Conservation (phyloP, 1,140 invertebrate genomes). For the Hormaphis cornu region DNA sequence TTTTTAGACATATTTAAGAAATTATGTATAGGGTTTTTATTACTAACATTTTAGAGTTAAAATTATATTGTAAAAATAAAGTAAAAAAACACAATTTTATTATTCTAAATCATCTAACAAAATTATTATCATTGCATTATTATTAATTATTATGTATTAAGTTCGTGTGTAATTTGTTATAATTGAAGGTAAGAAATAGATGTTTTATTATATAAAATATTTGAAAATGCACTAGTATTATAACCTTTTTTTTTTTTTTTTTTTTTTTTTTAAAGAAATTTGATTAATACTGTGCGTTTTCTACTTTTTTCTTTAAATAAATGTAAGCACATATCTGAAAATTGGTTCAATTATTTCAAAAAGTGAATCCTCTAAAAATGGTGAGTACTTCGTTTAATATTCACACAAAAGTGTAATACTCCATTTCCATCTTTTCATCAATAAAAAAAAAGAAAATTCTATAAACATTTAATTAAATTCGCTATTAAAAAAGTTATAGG, state of each 20-base stretch:
- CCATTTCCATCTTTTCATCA: not conserved
- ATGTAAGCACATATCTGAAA: constrained; percentile 22
- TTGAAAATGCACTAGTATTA: constrained; percentile 6
- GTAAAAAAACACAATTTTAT: constrained; percentile 10
- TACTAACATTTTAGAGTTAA: constrained; percentile 24
- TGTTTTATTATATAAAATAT: constrained; percentile 17
- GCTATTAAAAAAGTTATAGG: no score
- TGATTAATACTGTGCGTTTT: constrained; percentile 11
- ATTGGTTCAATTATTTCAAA: constrained; percentile 24
- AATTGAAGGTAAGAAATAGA: constrained; percentile 28
- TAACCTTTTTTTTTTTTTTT: no score
- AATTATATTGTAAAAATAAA: constrained; percentile 25
- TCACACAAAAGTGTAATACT: not conserved
- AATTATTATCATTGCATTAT: constrained; percentile 28
- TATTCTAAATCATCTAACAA: constrained; percentile 28
- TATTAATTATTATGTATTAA: constrained; percentile 28
- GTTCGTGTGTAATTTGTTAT: constrained; percentile 22
- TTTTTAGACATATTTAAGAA: constrained; percentile 10
- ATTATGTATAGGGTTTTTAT: constrained; percentile 12
- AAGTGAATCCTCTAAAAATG: constrained; percentile 19
- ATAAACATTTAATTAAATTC: no score
- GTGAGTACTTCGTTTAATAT: constrained; percentile 13
- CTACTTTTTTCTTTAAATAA: constrained; percentile 16
- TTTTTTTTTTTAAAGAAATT: constrained; percentile 8
- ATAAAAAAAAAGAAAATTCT: no score